Conservation (phyloP, 2,888 invertebrate genomes). For the Spisula subtruncata region DNA sequence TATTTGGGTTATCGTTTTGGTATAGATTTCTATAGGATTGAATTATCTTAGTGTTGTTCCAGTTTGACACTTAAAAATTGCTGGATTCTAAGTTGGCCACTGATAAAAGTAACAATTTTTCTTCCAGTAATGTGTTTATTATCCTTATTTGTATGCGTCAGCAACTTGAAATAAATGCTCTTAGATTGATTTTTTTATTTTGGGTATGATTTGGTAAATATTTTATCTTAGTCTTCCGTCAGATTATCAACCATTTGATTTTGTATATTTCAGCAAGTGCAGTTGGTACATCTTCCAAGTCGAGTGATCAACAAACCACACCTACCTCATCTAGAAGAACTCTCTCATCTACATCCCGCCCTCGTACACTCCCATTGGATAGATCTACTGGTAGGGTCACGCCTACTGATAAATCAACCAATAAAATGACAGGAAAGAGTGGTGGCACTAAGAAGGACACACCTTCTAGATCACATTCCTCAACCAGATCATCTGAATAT, state of each 20-base stretch:
- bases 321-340: constrained; percentile 54
- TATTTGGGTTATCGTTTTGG: no score
- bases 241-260: neutral
- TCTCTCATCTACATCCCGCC: constrained; percentile 52
- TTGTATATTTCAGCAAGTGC: constrained; percentile 54
- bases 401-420: constrained; percentile 53
- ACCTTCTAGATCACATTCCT: constrained; percentile 48
- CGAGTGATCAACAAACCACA: constrained; percentile 37
- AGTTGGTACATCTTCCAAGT: constrained; percentile 34
- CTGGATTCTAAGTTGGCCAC: neutral
- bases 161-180: neutral
- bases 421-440: constrained; percentile 29
- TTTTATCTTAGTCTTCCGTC: neutral
- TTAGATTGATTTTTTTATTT: neutral
- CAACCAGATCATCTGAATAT: constrained; percentile 47
- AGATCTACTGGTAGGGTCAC: constrained; percentile 54
- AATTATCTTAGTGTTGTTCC: no score
- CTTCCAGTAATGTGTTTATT: neutral
- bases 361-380: constrained; percentile 66
- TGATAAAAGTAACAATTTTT: neutral
- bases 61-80: neutral
- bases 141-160: neutral
- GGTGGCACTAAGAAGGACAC: constrained; percentile 43
- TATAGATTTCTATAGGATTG: no score
- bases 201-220: neutral